A percentile compares a stretch with the other conserved stretches of the same genome.
Evolutionary conservation across 2,797 vertebrate genomes (phyloP).

Genomic region (Enteromius viviparus): DNA sequence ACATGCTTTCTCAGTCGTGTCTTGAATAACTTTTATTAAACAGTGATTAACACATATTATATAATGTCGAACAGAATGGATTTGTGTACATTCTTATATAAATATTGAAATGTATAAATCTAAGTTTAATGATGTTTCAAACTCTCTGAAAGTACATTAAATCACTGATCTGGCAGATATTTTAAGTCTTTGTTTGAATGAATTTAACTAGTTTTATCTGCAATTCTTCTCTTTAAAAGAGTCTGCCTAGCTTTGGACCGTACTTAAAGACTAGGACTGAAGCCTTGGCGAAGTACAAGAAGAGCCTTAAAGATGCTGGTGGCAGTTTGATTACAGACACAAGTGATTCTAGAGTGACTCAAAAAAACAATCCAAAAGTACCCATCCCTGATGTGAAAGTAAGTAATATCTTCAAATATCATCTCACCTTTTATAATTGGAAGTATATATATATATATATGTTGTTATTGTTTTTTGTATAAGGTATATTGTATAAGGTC

Average conservation of each 20-base stretch:
- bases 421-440: neutral
- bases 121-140: constrained; percentile 23
- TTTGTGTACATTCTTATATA: neutral
- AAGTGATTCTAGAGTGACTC: constrained; percentile 54
- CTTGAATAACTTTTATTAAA: constrained; percentile 13
- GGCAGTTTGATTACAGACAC: constrained; percentile 35
- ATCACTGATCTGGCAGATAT: neutral
- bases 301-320: constrained; percentile 64
- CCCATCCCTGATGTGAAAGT: constrained; percentile 79
- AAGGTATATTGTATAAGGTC: neutral
- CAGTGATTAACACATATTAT: constrained; percentile 5
- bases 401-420: constrained; percentile 54
- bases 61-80: neutral
- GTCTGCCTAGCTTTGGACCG: constrained; percentile 79
- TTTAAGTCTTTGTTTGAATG: constrained; percentile 1
- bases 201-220: neutral
- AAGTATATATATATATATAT: neutral
- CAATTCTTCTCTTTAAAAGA: constrained; percentile 30
- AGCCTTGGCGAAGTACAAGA: constrained; percentile 78
- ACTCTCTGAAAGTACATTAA: constrained; percentile 1
- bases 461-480: too few species aligned
- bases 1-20: neutral
- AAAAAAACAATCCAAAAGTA: constrained; percentile 69
- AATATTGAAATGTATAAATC: neutral
- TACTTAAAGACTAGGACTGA: constrained; percentile 78